Evolutionary conservation across 2,797 vertebrate species (phyloP), one percentile per base, ranked within the genome.

Genomic region (Platyrinchus mystaceus): DNA sequence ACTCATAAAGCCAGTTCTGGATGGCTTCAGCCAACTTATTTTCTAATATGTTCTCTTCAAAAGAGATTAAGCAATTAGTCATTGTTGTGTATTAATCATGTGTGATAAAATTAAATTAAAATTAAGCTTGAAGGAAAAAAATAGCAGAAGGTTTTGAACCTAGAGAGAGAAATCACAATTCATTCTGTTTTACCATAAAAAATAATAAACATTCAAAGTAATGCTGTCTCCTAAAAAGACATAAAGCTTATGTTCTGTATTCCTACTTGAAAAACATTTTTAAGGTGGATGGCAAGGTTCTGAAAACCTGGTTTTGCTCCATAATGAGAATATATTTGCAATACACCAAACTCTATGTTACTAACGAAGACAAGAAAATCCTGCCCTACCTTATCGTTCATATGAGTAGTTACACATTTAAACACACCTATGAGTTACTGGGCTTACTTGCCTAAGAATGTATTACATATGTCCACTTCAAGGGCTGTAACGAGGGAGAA

Each of bases 91-190:
- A 66, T 84, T 78, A 94, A 90, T 66, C 36, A 55, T 10, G 5
- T 44, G 26, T 7, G 55, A 68, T 68, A 86, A 68, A 89, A 92
- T 63, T 66, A 80, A 89, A 77, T 64, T 80, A 53, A 94, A 88
- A 63, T 76, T 49, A 84, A 76, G 3, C 28, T 66, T 86, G 26
- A 71, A 62, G 10, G 12, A 82, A 93, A 95, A 79, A 37, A 87
- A 69, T 36, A 79, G 11, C 28, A 60, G 32, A 64, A 89, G 6
- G 8, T 85, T 89, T 56, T 9, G 1, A 91, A 67, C 8, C 5
- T 76, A 56, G 21, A 47, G 15, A 39, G 23, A n/a, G 5, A 62
- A 84, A 75, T 28, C 15, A 53, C 11, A 30, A 6, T 62, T 74
- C 73, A 27, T 67, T 86, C 12, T 36, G 32, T 5, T 56, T 87